These are phyloP conservation scores for Meteorus colon DNA, from an alignment of 2,888 invertebrate species.

Conservation along the genomic window DNA sequence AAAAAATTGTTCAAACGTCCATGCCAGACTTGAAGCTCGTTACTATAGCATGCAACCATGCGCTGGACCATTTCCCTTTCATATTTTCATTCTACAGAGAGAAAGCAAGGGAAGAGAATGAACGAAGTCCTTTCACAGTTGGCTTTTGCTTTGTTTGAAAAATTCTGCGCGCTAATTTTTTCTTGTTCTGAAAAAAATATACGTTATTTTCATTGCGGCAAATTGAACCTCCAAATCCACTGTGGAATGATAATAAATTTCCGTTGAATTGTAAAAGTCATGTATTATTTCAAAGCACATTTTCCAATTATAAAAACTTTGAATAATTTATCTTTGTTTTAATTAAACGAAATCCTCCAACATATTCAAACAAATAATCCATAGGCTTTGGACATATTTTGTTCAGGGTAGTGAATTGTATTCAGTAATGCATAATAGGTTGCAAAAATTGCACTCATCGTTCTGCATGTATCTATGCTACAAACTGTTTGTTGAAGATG, in stretches of 20 bases:
- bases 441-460: too few species aligned
- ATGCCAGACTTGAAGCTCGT: slow-evolving; percentile 18
- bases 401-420: too few species aligned
- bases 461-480: background rate
- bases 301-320: background rate
- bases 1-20: slow-evolving; percentile 22
- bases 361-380: too few species aligned
- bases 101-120: background rate
- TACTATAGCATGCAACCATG: slow-evolving; percentile 21
- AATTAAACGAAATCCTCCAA: too few species aligned
- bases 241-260: background rate
- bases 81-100: background rate
- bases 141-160: background rate
- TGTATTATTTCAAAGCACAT: background rate
- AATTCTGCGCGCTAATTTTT: background rate
- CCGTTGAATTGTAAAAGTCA: background rate
- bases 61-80: slow-evolving; percentile 10
- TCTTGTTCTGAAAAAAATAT: background rate
- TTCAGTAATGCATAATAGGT: background rate
- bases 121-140: background rate
- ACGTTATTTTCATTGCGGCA: background rate
- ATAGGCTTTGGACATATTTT: too few species aligned
- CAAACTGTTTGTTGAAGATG: background rate
- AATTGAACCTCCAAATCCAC: background rate
- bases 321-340: background rate